Conservation (phyloP, 2,888 invertebrate genomes). For the Hypsopygia costalis region DNA sequence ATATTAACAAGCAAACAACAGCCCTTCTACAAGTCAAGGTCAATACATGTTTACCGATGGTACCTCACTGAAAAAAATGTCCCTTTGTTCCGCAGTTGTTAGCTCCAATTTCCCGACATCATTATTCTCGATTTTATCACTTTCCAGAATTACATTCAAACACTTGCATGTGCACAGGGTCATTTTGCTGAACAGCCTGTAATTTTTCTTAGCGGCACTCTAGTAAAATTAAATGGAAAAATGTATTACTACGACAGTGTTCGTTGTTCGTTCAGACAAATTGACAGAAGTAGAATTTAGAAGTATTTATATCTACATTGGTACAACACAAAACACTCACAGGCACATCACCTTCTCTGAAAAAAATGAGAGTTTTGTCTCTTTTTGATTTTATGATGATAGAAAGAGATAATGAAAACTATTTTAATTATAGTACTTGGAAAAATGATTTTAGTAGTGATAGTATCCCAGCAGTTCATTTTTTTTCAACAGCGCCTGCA, state of each 20-base stretch:
- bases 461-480: too few species aligned
- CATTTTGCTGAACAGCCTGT: slow-evolving; percentile 68
- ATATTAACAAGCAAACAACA: slow-evolving; percentile 25
- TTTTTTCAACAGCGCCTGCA: too few species aligned
- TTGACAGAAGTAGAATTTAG: slow-evolving; percentile 47
- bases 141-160: slow-evolving; percentile 85
- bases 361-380: background rate
- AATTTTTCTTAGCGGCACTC: too few species aligned
- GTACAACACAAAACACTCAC: background rate
- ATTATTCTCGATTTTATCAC: slow-evolving; percentile 79
- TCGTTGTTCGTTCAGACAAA: too few species aligned
- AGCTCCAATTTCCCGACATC: slow-evolving; percentile 79
- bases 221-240: too few species aligned
- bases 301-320: slow-evolving; percentile 31
- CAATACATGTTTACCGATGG: slow-evolving; percentile 66
- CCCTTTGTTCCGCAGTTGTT: slow-evolving; percentile 79
- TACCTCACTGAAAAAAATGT: slow-evolving; percentile 86
- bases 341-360: too few species aligned
- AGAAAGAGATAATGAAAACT: background rate
- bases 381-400: background rate
- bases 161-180: slow-evolving; percentile 86
- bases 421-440: too few species aligned
- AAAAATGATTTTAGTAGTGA: too few species aligned
- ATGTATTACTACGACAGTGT: too few species aligned
- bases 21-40: slow-evolving; percentile 60